Evolutionary conservation across 2,797 vertebrate species (phyloP).

Genomic region (Hybognathus amarus): DNA sequence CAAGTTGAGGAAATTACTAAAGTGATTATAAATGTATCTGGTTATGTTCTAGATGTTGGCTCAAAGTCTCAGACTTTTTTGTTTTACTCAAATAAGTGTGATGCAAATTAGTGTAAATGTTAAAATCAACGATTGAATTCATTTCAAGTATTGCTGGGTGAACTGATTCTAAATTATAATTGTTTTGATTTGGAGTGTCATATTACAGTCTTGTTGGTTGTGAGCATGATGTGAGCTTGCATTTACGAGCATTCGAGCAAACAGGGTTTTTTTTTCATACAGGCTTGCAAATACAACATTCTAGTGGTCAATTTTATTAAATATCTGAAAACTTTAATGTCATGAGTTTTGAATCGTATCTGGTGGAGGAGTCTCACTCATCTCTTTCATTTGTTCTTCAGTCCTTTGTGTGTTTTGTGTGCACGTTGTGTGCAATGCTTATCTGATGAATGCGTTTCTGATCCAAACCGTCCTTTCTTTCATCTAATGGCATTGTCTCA

Average conservation of each 20-base stretch:
- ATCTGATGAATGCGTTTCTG: slow-evolving; percentile 26
- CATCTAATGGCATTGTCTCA: slow-evolving; percentile 26
- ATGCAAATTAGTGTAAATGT: neutral
- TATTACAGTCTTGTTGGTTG: neutral
- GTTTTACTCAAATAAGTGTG: neutral
- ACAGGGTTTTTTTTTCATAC: neutral
- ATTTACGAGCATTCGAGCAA: neutral
- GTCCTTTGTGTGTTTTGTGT: slow-evolving; percentile 4
- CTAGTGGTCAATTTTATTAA: neutral
- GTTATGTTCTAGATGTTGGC: neutral
- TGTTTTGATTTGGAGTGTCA: neutral
- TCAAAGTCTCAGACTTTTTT: neutral
- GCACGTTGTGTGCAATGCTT: slow-evolving; percentile 17
- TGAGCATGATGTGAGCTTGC: neutral
- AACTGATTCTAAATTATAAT: neutral
- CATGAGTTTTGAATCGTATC: neutral
- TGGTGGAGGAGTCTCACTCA: neutral
- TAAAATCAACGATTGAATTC: neutral
- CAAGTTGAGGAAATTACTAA: neutral
- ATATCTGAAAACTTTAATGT: neutral
- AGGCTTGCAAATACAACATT: neutral
- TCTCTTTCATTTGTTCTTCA: neutral
- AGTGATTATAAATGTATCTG: neutral
- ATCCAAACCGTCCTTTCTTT: slow-evolving; percentile 27
- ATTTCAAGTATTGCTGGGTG: neutral